These are phyloP conservation scores for Andrena bucephala DNA, from an alignment of 2,888 invertebrate species.

Conservation along the genomic window DNA sequence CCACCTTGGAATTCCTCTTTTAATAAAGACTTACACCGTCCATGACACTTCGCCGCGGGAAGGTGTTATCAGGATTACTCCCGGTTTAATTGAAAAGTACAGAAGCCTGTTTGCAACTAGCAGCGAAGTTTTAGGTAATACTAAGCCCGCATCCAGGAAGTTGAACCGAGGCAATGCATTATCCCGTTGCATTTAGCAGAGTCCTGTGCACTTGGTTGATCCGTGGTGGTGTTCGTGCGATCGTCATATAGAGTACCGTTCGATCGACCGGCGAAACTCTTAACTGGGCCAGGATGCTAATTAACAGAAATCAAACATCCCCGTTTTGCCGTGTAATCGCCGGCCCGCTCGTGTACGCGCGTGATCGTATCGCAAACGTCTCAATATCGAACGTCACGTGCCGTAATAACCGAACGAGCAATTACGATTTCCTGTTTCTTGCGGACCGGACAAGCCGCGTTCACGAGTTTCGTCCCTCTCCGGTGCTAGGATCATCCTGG, in stretches of 20 bases:
- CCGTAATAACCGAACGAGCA: conserved; percentile 53
- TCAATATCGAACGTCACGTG: conserved; percentile 51
- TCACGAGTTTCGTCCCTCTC: conserved; percentile 21
- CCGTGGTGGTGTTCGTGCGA: conserved; percentile 22
- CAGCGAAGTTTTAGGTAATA: conserved; percentile 45
- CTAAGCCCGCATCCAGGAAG: conserved; percentile 39
- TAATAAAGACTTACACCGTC: conserved; percentile 45
- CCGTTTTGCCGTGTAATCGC: conserved; percentile 19
- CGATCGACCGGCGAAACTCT: conserved; percentile 10
- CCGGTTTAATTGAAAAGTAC: conserved; percentile 56
- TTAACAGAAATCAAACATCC: conserved; percentile 37
- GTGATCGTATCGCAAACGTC: conserved; percentile 54
- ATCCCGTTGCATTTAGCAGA: conserved; percentile 36
- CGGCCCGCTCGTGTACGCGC: conserved; percentile 27
- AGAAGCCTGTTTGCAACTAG: conserved; percentile 39
- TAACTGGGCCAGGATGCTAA: conserved; percentile 11
- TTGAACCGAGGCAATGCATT: conserved; percentile 45
- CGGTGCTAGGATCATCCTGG: conserved; percentile 23
- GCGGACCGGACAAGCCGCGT: conserved; percentile 6
- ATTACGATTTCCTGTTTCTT: conserved; percentile 68
- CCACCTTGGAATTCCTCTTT: neutral
- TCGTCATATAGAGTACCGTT: conserved; percentile 20
- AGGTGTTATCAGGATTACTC: conserved; percentile 39
- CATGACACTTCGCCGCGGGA: neutral
- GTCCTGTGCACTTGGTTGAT: conserved; percentile 37